Conservation (phyloP, 2,797 vertebrate species). For the Crocidura indochinensis region DNA sequence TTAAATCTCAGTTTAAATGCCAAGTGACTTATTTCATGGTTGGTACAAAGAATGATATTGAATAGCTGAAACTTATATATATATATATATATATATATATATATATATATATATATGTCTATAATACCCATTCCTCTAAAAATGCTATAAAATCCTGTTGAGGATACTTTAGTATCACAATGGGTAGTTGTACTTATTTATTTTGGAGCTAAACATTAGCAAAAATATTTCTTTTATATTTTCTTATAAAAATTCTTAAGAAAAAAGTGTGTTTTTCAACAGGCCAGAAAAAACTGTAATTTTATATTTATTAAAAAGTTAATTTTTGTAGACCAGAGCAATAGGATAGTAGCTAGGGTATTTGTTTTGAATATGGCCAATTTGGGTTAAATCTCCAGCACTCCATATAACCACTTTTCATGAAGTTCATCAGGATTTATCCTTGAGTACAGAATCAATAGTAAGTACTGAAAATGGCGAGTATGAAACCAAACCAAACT, state of each 20-base stretch:
- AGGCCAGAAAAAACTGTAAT: slow-evolving; percentile 3
- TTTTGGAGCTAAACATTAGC: slow-evolving; percentile 52
- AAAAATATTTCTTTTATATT: neutral
- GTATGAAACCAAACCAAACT: too few relatives aligned
- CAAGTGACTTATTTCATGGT: neutral
- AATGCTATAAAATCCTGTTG: neutral
- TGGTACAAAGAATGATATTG: neutral
- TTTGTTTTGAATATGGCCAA: too few relatives aligned
- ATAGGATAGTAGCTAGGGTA: too few relatives aligned
- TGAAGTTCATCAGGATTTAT: too few relatives aligned
- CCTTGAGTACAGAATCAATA: too few relatives aligned
- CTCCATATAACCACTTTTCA: too few relatives aligned
- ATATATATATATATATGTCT: too few relatives aligned
- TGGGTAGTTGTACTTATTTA: slow-evolving; percentile 62
- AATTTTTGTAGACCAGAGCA: neutral
- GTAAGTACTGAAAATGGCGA: too few relatives aligned
- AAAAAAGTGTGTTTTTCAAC: neutral
- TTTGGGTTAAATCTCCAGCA: too few relatives aligned
- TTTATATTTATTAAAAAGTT: neutral
- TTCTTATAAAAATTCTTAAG: neutral
- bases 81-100: too few relatives aligned
- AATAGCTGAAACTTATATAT: neutral
- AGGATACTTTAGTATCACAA: slow-evolving; percentile 53
- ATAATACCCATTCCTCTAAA: neutral
- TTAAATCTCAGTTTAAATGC: neutral